Conservation (phyloP, 2,888 invertebrate species). For the Agrotis exclamationis region DNA sequence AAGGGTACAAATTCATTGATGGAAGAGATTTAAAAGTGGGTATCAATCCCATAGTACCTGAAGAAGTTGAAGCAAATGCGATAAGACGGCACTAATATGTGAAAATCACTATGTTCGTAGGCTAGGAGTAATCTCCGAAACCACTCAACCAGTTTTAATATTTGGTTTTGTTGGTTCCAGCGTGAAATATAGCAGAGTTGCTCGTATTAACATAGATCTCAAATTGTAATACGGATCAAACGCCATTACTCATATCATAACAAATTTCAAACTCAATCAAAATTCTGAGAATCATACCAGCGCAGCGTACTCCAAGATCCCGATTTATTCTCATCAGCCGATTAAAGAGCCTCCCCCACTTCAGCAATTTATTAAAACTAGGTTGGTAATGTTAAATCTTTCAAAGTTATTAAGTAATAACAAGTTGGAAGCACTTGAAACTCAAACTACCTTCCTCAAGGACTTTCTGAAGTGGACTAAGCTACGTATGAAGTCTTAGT, state of each 20-base stretch:
- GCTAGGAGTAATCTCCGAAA: too few relatives aligned
- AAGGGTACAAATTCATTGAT: neutral
- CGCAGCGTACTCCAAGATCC: neutral
- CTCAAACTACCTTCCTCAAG: slow-evolving; percentile 36
- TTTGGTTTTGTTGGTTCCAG: too few relatives aligned
- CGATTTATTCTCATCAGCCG: neutral
- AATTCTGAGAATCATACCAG: neutral
- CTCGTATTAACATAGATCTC: neutral
- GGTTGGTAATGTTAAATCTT: slow-evolving; percentile 46
- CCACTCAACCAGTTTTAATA: too few relatives aligned
- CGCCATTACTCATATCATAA: neutral
- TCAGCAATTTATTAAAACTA: slow-evolving; percentile 32
- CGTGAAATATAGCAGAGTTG: too few relatives aligned
- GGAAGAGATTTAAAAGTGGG: neutral
- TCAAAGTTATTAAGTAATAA: slow-evolving; percentile 54
- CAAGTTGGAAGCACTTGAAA: slow-evolving; percentile 42
- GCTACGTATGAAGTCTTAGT: slow-evolving; percentile 39
- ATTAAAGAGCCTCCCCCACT: neutral
- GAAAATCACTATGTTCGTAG: too few relatives aligned
- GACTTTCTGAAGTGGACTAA: slow-evolving; percentile 43
- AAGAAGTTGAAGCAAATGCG: neutral
- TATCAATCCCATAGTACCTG: neutral
- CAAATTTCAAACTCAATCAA: too few relatives aligned
- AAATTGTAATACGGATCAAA: neutral
- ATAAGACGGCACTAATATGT: neutral